Evolutionary conservation across 2,113 vertebrate species (phyloP), one percentile per base, ranked within the genome.

Genomic region (Pyrgilauda ruficollis): DNA sequence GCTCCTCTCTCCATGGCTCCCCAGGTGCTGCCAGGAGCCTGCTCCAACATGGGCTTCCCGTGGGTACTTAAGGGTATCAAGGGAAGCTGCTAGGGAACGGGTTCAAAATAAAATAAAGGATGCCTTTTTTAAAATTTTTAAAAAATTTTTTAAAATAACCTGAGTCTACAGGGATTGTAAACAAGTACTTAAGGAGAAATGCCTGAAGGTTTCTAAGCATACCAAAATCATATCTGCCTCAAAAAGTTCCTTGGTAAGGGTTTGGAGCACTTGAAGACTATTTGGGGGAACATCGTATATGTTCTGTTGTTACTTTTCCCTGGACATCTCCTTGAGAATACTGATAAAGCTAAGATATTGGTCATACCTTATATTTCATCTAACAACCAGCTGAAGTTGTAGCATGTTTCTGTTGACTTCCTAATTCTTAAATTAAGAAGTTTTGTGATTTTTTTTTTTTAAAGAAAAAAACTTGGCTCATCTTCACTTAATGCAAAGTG

Each of bases 1-100:
- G 5, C 30, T 53, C 30, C 15, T 74, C 24, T 41, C 4, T n/a
- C 39, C 23, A 7, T 12, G 30, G 66, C 37, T 49, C 37, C 43
- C 19, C n/a, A 49, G 35, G 8, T 35, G 12, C 55, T 76, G 26
- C 41, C 41, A 33, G 56, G 26, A 76, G 4, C 55, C 79, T 62
- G 47, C n/a, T 69, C 31, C 39, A 75, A 18, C 66, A 0, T 7
- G 20, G 20, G 7, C 31, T 50, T 70, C 49, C 49, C 0, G 0
- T 16, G 26, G 26, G 18, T 55, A 15, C 50, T 33, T 17, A 17
- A 19, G 6, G 10, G 2, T 55, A 41, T 37, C 37, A 37, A 37
- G n/a, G 35, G 43, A 63, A 76, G 13, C 22, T 56, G 27, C n/a
- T n/a, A n/a, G 11, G 26, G 39, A 70, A 8, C 9, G 28, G 26